Percentiles rank a stretch among this genome's conserved stretches.
phyloP scores from a whole-genome alignment of 2,888 invertebrate species.

The Drosophila mayaguana region DNA sequence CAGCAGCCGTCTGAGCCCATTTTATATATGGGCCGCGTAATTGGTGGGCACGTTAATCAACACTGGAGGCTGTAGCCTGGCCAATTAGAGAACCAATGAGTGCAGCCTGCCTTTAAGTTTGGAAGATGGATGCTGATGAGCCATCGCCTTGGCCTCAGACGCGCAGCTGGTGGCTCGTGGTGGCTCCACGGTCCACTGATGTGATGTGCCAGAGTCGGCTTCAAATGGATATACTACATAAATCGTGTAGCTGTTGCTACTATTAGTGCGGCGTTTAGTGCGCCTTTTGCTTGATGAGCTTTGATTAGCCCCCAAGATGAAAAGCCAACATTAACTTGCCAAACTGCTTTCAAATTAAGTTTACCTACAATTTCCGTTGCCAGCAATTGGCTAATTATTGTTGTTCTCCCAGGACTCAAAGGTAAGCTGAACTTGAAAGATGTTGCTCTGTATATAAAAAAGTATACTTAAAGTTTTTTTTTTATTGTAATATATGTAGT shows the following conservation, averaged over 20 bases:
- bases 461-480: too few relatives aligned
- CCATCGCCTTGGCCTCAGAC: constrained; percentile 8
- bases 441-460: too few relatives aligned
- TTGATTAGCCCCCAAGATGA: constrained; percentile 60
- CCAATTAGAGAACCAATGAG: constrained; percentile 67
- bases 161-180: not conserved
- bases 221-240: constrained; percentile 46
- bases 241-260: constrained; percentile 52
- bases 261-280: constrained; percentile 70
- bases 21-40: constrained; percentile 77
- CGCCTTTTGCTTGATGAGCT: constrained; percentile 60
- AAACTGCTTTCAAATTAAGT: constrained; percentile 31
- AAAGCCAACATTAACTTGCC: constrained; percentile 52
- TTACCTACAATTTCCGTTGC: not conserved
- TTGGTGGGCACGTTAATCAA: constrained; percentile 81
- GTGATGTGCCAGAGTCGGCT: constrained; percentile 25
- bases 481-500: too few relatives aligned
- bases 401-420: not conserved
- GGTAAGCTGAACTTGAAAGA: not conserved
- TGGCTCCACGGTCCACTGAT: constrained; percentile 23
- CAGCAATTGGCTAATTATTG: constrained; percentile 4
- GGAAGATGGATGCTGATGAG: constrained; percentile 76
- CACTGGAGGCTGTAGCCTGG: constrained; percentile 39
- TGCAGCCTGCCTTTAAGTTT: constrained; percentile 64
- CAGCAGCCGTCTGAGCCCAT: constrained; percentile 9